Conservation (phyloP, 2,888 invertebrate genomes). For the Lissonota sp. region DNA sequence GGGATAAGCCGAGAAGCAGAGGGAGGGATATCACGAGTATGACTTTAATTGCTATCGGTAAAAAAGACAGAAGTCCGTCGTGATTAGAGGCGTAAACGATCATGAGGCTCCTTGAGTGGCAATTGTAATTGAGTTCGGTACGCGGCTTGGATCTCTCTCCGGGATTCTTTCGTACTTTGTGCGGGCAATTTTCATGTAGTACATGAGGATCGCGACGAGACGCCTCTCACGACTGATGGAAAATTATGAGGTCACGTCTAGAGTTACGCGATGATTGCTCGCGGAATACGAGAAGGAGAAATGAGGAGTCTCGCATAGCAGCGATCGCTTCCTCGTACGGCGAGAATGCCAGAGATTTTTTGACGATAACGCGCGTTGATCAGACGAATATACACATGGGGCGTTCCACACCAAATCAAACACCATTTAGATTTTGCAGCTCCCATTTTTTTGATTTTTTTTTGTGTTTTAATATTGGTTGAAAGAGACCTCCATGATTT, state of each 20-base stretch:
- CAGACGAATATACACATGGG: background rate
- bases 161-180: background rate
- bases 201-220: slow-evolving; percentile 23
- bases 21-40: slow-evolving; percentile 8
- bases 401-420: too few species aligned
- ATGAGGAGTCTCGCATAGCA: background rate
- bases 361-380: slow-evolving; percentile 26
- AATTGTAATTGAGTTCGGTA: slow-evolving; percentile 56
- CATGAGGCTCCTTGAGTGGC: slow-evolving; percentile 12
- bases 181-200: background rate
- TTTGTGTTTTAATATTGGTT: too few species aligned
- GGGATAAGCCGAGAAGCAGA: slow-evolving; percentile 25
- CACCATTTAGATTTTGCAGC: too few species aligned
- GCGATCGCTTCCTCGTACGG: slow-evolving; percentile 42
- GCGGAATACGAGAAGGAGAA: background rate
- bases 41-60: slow-evolving; percentile 50
- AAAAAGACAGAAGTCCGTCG: slow-evolving; percentile 47
- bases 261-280: slow-evolving; percentile 53
- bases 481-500: too few species aligned
- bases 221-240: slow-evolving; percentile 37
- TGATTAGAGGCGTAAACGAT: slow-evolving; percentile 63
- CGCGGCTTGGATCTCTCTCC: background rate
- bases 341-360: slow-evolving; percentile 34
- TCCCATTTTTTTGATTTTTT: too few species aligned
- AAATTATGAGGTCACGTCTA: slow-evolving; percentile 60